Conservation (phyloP, 2,113 vertebrate species). For the Crocuta crocuta region DNA sequence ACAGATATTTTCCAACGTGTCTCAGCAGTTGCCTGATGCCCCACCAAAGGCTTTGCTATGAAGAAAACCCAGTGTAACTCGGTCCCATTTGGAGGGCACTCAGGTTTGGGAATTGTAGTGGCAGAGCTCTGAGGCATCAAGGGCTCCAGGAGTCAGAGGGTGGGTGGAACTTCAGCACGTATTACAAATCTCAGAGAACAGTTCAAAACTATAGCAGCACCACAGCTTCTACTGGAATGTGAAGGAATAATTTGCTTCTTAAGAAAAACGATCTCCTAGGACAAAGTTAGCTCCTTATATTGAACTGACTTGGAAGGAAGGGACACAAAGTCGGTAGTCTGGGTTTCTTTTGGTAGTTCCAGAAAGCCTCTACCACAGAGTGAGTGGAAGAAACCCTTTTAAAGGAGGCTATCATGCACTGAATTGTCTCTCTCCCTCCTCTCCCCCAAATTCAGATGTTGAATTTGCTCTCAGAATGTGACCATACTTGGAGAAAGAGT, state of each 20-base stretch:
- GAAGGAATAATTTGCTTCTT: slow-evolving; percentile 9
- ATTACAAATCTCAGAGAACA: background rate
- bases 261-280: background rate
- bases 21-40: slow-evolving; percentile 72
- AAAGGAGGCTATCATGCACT: background rate
- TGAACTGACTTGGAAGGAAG: background rate
- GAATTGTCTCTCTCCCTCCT: background rate
- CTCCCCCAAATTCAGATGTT: background rate
- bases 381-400: background rate
- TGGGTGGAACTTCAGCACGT: background rate
- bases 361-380: background rate
- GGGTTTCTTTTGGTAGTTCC: background rate
- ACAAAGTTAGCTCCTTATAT: background rate
- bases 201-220: background rate
- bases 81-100: slow-evolving; percentile 52
- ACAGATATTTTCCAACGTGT: slow-evolving; percentile 76
- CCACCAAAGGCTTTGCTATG: slow-evolving; percentile 76
- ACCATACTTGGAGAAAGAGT: background rate
- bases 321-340: background rate
- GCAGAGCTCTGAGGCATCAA: background rate
- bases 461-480: background rate
- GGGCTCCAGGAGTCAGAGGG: background rate
- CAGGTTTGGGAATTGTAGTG: background rate
- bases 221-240: background rate
- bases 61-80: slow-evolving; percentile 60